These are phyloP conservation scores for Macroteleia sp. DNA, from an alignment of 2,888 invertebrate genomes.

Conservation along the genomic window DNA sequence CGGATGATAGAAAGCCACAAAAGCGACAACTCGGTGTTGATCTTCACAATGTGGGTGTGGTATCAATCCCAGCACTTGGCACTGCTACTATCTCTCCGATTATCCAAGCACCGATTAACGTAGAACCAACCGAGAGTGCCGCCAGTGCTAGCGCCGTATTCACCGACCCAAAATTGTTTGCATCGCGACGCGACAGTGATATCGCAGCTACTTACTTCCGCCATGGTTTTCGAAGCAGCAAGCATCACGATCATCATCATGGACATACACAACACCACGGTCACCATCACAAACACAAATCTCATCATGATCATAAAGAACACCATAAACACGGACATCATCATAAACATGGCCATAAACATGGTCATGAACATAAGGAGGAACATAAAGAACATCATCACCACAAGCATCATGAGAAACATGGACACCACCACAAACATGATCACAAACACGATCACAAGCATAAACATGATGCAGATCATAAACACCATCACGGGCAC, in stretches of 20 bases:
- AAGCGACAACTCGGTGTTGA: too few relatives aligned
- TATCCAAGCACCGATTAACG: background rate
- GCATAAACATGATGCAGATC: constrained; percentile 73
- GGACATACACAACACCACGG: constrained; percentile 73
- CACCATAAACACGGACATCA: constrained; percentile 71
- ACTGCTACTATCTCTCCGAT: constrained; percentile 18
- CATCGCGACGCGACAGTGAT: constrained; percentile 33
- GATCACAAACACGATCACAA: constrained; percentile 66
- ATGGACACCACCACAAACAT: constrained; percentile 70
- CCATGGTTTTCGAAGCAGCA: constrained; percentile 15
- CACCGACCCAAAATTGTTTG: constrained; percentile 4
- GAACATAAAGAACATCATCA: constrained; percentile 67
- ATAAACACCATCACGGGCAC: constrained; percentile 74
- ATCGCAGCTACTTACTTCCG: constrained; percentile 48
- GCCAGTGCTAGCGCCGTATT: constrained; percentile 4
- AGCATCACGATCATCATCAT: constrained; percentile 61
- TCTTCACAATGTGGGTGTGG: too few relatives aligned
- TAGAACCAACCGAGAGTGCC: constrained; percentile 14
- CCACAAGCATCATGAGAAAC: constrained; percentile 65
- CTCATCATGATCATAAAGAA: constrained; percentile 71
- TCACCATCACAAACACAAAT: constrained; percentile 73
- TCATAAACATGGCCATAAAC: constrained; percentile 64
- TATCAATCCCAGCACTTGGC: constrained; percentile 30
- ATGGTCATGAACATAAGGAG: constrained; percentile 57
- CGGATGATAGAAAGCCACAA: too few relatives aligned